phyloP scores from a whole-genome alignment of 2,797 vertebrate species.

The Clarias fuscus region DNA sequence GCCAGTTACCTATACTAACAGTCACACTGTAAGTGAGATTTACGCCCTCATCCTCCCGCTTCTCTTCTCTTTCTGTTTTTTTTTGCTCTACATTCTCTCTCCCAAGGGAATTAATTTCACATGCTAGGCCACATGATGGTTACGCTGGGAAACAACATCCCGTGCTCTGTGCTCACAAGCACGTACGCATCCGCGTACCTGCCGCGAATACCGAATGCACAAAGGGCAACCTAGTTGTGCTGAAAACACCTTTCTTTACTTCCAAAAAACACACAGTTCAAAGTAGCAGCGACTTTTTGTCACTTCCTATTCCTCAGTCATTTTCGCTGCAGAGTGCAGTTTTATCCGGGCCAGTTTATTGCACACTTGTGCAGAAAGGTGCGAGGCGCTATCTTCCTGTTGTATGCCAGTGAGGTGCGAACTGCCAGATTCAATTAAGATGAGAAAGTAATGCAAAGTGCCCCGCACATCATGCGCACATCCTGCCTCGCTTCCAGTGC shows the following conservation, averaged over 20 bases:
- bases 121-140: constrained; percentile 22
- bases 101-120: constrained; percentile 31
- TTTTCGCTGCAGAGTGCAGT: constrained; percentile 46
- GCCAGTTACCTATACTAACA: constrained; percentile 67
- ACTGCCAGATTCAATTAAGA: constrained; percentile 51
- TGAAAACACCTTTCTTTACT: constrained; percentile 37
- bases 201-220: constrained; percentile 32
- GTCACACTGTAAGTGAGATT: constrained; percentile 68
- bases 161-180: constrained; percentile 21
- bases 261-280: constrained; percentile 42
- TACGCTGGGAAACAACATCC: constrained; percentile 11
- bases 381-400: constrained; percentile 36
- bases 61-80: constrained; percentile 7
- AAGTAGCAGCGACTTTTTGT: constrained; percentile 31
- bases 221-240: constrained; percentile 35
- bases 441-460: constrained; percentile 21
- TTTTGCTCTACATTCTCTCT: neutral
- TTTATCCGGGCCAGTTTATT: constrained; percentile 50
- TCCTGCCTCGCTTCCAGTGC: neutral
- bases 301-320: constrained; percentile 1
- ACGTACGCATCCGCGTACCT: constrained; percentile 12
- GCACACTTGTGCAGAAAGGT: constrained; percentile 52
- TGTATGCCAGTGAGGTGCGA: constrained; percentile 39
- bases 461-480: constrained; percentile 18
- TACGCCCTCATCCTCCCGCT: constrained; percentile 22